Evolutionary conservation across 2,797 vertebrate genomes (phyloP), one percentile per base, ranked within the genome.

Genomic region (Anniella stebbinsi): DNA sequence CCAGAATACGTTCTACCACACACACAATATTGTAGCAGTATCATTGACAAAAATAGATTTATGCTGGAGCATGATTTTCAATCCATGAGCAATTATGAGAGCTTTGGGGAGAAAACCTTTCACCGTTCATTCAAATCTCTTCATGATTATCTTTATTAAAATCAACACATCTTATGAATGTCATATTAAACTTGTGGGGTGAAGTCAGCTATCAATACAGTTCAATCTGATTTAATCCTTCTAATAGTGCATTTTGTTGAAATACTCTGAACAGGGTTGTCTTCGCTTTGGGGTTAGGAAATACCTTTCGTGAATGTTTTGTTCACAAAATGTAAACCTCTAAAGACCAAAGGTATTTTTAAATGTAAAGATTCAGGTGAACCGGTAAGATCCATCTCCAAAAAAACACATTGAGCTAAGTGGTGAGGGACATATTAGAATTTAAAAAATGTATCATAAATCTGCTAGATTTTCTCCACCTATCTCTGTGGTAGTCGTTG

Each of bases 361-460:
- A 67, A 54, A 67, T 17, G 5, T 41, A 17, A 0, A 15, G 25
- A 15, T 87, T 54, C 51, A 81, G 9, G 0, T 2, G 1, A 86
- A 54, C 30, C 11, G 13, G 30, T 23, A 78, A 87, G 18, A 88
- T 89, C 91, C 86, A 70, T 94, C 77, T 87, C 87, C 84, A 82
- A 12, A 94, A n/a, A 12, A 70, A 63, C 60, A 23, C 84, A 83
- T 63, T 89, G 90, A 81, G 90, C 77, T 54, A 28, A 12, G n/a
- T 90, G 89, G 88, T 60, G 89, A 67, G 89, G 60, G 85, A 66
- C 76, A 80, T 0, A 70, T 23, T 93, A 63, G 51, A 38, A 73
- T 94, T 93, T 92, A 92, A 87, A 92, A 94, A 92, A 28, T 89
- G 89, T 36, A 84, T 89, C 90, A 88, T 88, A 3, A 87, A 95